Evolutionary conservation across 2,888 invertebrate genomes (phyloP), one percentile per base, ranked within the genome.

Genomic region (Ornithoptera priamus): DNA sequence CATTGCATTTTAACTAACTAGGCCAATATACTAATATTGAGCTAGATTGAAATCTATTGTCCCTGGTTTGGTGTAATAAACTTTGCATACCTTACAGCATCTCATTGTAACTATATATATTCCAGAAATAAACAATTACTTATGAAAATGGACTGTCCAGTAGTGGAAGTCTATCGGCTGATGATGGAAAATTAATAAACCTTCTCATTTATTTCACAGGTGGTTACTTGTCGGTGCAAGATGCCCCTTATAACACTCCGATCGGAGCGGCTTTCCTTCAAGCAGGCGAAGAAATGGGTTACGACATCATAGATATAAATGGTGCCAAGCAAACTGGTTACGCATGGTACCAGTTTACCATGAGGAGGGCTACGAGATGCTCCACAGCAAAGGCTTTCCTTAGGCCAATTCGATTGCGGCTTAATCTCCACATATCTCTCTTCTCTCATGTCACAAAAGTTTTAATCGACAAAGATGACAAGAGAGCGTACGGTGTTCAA

Each of bases 251-350:
- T 90, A 94, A 95, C 81, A 97, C 97, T 0, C 97, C 98, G 0
- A 86, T 98, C 56, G 97, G 97, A 0, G 94, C 96, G 0, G 97
- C 97, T 0, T 97, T 97, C 78, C 87, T 98, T 0, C 96, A 97
- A 91, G 97, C 97, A 0, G 97, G 96, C n/a, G 95, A 97, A 83
- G 97, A 98, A 86, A 96, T 97, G 96, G 97, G 97, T 36, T 98
- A 97, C 87, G 96, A 97, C 69, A 94, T 97, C 68, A 84, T 96
- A 0, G 98, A 98, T 85, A 94, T 97, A 0, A 98, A 98, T 81
- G 97, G 97, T 0, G 96, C 94, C 0, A 94, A 96, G 77, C 98
- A 98, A 84, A 97, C 97, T 0, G 98, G 97, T 10, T 97, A 96
- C 81, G 95, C 95, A 1, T 95, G 97, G 81, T 97, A 95, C 79